phyloP scores from a whole-genome alignment of 1,140 invertebrate genomes.

The Thalassaphorura encarpata region DNA sequence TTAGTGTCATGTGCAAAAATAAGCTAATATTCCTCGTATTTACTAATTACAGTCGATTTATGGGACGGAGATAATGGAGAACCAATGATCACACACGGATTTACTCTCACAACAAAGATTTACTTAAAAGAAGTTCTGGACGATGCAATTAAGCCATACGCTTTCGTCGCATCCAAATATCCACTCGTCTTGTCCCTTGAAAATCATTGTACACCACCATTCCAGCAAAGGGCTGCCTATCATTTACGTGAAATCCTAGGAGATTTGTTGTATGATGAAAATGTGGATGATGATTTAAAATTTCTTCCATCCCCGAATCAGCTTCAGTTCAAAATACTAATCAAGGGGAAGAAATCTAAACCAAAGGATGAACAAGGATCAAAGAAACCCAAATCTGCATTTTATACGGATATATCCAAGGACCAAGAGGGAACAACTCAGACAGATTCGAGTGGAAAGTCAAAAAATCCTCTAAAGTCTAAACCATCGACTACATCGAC shows the following conservation, averaged over 20 bases:
- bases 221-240: conserved; percentile 45
- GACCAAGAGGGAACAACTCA: no score
- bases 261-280: conserved; percentile 37
- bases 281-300: conserved; percentile 33
- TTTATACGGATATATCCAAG: no score
- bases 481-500: no score
- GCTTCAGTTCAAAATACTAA: conserved; percentile 42
- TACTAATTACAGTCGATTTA: conserved; percentile 44
- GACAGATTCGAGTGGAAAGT: no score
- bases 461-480: no score
- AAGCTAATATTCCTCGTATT: neutral
- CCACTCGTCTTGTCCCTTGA: conserved; percentile 50
- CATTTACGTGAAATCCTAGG: conserved; percentile 45
- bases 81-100: conserved; percentile 49
- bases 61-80: conserved; percentile 50
- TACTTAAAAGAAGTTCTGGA: conserved; percentile 45
- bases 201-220: conserved; percentile 46
- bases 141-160: conserved; percentile 41
- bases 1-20: neutral
- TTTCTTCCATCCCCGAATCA: conserved; percentile 38
- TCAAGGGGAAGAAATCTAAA: conserved; percentile 41
- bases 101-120: conserved; percentile 48
- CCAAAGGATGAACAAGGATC: conserved; percentile 28
- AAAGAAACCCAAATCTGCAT: conserved; percentile 28
- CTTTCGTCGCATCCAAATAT: conserved; percentile 40